Conservation (phyloP, 1,140 invertebrate species). For the Drosophila kohkoa region DNA sequence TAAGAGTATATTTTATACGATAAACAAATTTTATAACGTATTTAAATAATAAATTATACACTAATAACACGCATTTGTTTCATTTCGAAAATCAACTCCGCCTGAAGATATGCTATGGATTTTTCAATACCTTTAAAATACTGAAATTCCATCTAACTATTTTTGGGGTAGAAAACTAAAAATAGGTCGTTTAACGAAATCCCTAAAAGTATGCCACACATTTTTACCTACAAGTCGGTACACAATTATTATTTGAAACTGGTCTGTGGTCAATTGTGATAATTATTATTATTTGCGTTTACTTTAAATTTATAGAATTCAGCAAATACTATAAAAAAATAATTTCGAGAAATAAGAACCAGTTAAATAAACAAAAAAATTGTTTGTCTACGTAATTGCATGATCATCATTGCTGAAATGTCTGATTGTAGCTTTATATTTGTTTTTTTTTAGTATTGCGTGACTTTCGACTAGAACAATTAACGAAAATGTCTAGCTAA, state of each 20-base stretch:
- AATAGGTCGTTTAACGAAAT: no score
- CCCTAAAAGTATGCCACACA: neutral
- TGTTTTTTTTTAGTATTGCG: neutral
- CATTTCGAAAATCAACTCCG: neutral
- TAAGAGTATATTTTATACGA: constrained; percentile 83
- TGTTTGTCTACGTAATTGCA: neutral
- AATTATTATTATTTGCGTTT: neutral
- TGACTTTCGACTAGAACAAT: constrained; percentile 11
- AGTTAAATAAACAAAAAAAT: constrained; percentile 7
- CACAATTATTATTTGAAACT: neutral
- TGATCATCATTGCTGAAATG: neutral
- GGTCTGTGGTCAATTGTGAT: neutral
- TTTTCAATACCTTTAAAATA: no score
- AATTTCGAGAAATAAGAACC: neutral
- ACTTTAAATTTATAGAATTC: neutral
- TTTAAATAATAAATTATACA: constrained; percentile 83
- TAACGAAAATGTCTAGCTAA: constrained; percentile 3
- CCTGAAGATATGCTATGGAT: no score
- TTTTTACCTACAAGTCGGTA: neutral
- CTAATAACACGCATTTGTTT: constrained; percentile 57
- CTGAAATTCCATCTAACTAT: no score
- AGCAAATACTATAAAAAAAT: neutral
- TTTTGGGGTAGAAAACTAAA: no score
- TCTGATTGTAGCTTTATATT: neutral
- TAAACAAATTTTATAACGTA: constrained; percentile 84